These are phyloP conservation scores for Noctua janthe DNA, from an alignment of 2,888 invertebrate species.

Conservation along the genomic window DNA sequence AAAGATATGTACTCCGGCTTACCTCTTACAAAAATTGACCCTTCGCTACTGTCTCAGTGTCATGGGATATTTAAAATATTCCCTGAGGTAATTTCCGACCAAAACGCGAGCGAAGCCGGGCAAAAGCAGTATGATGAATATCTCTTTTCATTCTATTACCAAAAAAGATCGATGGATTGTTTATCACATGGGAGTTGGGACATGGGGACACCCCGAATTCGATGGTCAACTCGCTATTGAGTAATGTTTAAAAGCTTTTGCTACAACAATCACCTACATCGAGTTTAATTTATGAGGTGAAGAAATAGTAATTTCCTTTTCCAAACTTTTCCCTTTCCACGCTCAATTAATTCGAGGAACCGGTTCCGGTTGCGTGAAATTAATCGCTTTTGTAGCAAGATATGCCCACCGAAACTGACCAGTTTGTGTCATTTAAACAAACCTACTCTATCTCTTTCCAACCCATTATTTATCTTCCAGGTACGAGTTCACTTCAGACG, in stretches of 20 bases:
- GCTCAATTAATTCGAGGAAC: too few relatives aligned
- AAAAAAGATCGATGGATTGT: not conserved
- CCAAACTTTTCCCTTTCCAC: not conserved
- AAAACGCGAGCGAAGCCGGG: not conserved
- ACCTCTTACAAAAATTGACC: too few relatives aligned
- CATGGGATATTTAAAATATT: too few relatives aligned
- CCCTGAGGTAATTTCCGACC: too few relatives aligned
- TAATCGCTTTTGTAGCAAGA: not conserved
- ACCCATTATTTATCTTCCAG: constrained; percentile 83
- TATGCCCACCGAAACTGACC: not conserved
- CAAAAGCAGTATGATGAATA: not conserved
- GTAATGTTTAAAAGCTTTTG: not conserved
- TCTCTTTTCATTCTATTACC: not conserved
- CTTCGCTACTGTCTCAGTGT: too few relatives aligned
- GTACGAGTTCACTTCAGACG: constrained; percentile 96
- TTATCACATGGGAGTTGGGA: not conserved
- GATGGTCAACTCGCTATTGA: not conserved
- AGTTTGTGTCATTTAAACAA: not conserved
- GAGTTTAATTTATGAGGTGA: not conserved
- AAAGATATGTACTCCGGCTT: too few relatives aligned
- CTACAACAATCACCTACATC: not conserved
- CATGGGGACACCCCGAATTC: not conserved
- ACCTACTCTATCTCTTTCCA: not conserved
- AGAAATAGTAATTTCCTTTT: not conserved
- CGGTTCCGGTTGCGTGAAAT: not conserved